phyloP scores from a whole-genome alignment of 2,888 invertebrate genomes.

The Criorhina ranunculi region DNA sequence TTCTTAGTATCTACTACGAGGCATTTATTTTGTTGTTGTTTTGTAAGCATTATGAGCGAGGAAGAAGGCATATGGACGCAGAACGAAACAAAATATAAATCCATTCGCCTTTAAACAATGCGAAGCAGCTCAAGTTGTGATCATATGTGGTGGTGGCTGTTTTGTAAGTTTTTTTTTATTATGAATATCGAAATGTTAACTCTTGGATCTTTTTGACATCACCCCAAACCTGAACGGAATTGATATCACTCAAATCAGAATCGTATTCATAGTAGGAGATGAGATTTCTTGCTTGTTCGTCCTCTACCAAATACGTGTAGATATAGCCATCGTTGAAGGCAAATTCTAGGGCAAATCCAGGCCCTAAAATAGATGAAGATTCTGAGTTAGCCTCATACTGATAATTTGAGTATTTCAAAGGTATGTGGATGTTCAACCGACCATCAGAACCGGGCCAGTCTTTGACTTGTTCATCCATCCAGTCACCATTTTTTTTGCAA shows the following conservation, averaged over 20 bases:
- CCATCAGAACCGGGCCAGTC: conserved; percentile 78
- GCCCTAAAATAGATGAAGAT: conserved; percentile 82
- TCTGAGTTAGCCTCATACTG: conserved; percentile 64
- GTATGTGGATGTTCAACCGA: conserved; percentile 77
- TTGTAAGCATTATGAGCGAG: conserved; percentile 23
- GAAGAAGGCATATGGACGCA: neutral
- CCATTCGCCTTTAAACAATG: conserved; percentile 4
- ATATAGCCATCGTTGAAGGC: conserved; percentile 80
- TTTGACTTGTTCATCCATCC: conserved; percentile 80
- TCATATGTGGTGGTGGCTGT: neutral
- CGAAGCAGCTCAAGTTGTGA: conserved; percentile 10
- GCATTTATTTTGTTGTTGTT: conserved; percentile 30
- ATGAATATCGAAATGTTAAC: conserved; percentile 79
- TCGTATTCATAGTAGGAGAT: conserved; percentile 80
- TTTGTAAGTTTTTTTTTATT: conserved; percentile 57
- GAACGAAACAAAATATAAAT: conserved; percentile 2
- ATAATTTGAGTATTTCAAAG: conserved; percentile 63
- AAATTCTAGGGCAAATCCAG: conserved; percentile 82
- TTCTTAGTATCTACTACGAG: conserved; percentile 41
- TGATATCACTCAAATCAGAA: conserved; percentile 80
- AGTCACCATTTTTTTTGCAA: conserved; percentile 81
- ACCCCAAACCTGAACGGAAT: conserved; percentile 83
- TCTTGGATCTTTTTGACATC: conserved; percentile 82
- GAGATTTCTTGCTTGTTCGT: conserved; percentile 80
- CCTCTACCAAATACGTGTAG: conserved; percentile 80